phyloP scores from a whole-genome alignment of 2,797 vertebrate genomes.

The Hyperoplus lanceolatus region DNA sequence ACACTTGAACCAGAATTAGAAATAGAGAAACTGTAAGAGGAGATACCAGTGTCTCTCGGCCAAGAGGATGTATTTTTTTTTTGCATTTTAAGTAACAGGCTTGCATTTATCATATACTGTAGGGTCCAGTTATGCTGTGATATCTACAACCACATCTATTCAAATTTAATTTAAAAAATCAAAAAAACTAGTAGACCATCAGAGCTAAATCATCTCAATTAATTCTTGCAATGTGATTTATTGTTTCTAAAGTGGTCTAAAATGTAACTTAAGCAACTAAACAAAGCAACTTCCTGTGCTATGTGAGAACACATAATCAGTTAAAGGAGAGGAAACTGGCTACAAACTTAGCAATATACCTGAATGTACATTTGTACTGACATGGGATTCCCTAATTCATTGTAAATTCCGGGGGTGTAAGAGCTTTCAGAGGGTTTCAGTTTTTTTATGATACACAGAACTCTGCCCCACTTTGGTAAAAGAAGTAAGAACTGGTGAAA shows the following conservation, averaged over 20 bases:
- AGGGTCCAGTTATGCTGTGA: background rate
- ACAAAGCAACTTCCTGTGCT: background rate
- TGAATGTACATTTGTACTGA: background rate
- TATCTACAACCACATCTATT: conserved; percentile 2
- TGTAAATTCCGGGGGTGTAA: conserved; percentile 10
- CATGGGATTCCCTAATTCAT: conserved; percentile 31
- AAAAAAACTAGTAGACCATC: background rate
- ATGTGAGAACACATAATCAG: background rate
- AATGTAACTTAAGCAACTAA: background rate
- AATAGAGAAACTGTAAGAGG: conserved; percentile 15
- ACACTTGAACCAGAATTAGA: background rate
- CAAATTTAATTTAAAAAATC: background rate
- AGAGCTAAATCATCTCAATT: background rate
- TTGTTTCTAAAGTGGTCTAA: background rate
- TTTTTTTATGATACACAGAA: background rate
- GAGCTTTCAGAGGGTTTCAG: conserved; percentile 18
- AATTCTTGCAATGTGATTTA: background rate
- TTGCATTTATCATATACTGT: background rate
- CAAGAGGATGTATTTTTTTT: background rate
- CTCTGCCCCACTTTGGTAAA: conserved; percentile 11
- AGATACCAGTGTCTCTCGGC: background rate
- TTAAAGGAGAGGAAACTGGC: background rate
- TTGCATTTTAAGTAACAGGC: conserved; percentile 15
- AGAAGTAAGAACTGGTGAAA: conserved; percentile 30
- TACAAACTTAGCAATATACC: background rate